phyloP scores from a whole-genome alignment of 2,888 invertebrate genomes.

The Agriopis marginaria region DNA sequence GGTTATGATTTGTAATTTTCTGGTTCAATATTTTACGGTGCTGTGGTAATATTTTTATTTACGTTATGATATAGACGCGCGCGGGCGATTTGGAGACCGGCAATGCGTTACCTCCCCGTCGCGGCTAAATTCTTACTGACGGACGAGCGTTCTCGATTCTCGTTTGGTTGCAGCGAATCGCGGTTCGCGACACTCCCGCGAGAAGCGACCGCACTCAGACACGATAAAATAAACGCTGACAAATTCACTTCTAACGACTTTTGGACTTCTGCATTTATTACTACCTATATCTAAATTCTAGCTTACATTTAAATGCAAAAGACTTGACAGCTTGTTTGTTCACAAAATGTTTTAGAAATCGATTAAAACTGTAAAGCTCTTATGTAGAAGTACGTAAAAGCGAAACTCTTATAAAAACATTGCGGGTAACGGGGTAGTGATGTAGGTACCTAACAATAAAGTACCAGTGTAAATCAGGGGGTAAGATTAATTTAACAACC shows the following conservation, averaged over 20 bases:
- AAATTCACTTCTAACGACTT: slow-evolving; percentile 39
- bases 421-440: too few relatives aligned
- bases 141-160: slow-evolving; percentile 17
- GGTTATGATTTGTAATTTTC: slow-evolving; percentile 17
- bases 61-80: slow-evolving; percentile 64
- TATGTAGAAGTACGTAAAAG: too few relatives aligned
- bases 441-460: too few relatives aligned
- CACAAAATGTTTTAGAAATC: too few relatives aligned
- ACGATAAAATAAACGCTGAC: slow-evolving; percentile 59
- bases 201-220: slow-evolving; percentile 34
- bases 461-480: too few relatives aligned
- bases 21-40: slow-evolving; percentile 41
- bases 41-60: slow-evolving; percentile 25
- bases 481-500: too few relatives aligned
- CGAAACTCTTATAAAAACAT: too few relatives aligned
- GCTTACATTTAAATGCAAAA: background rate
- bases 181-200: slow-evolving; percentile 21
- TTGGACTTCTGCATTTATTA: background rate
- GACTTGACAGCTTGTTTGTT: too few relatives aligned
- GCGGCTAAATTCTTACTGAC: slow-evolving; percentile 68
- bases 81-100: slow-evolving; percentile 49
- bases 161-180: slow-evolving; percentile 23
- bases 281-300: background rate
- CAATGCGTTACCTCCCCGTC: slow-evolving; percentile 62
- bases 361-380: too few relatives aligned